These are phyloP conservation scores for Oeneis ivallda DNA, from an alignment of 2,888 invertebrate genomes.

Conservation along the genomic window DNA sequence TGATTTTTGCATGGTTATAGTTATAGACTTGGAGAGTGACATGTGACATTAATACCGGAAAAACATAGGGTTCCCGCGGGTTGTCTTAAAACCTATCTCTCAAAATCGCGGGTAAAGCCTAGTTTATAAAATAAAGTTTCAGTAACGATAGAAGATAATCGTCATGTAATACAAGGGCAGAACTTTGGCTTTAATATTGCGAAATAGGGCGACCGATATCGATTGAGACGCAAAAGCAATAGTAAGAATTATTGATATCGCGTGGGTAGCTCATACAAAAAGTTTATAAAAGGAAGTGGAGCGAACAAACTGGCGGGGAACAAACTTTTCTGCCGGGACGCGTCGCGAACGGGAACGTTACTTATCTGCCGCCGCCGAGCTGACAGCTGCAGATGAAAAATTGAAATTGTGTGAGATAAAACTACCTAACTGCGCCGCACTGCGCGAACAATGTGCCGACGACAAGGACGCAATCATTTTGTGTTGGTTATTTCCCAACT, in stretches of 20 bases:
- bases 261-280: conserved; percentile 65
- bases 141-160: no score
- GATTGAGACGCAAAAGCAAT: conserved; percentile 33
- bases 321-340: conserved; percentile 74
- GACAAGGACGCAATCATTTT: conserved; percentile 51
- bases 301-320: conserved; percentile 75
- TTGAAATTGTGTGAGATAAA: conserved; percentile 82
- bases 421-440: conserved; percentile 75
- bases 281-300: conserved; percentile 78
- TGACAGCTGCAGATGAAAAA: conserved; percentile 82
- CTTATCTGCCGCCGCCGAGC: conserved; percentile 77
- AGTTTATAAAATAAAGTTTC: no score
- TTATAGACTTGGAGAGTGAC: no score
- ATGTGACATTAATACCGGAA: no score
- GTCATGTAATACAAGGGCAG: neutral
- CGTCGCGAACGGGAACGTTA: conserved; percentile 73
- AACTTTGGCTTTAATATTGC: conserved; percentile 11
- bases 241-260: conserved; percentile 76
- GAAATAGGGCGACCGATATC: conserved; percentile 22
- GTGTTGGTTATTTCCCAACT: conserved; percentile 42
- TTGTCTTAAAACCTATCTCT: no score
- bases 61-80: no score
- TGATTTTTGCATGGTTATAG: no score
- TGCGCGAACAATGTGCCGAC: conserved; percentile 69
- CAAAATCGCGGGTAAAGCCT: no score